Percentiles rank a stretch among this genome's conserved stretches.
These are phyloP conservation scores for Apeira syringaria DNA, from an alignment of 2,888 invertebrate genomes.

Conservation along the genomic window DNA sequence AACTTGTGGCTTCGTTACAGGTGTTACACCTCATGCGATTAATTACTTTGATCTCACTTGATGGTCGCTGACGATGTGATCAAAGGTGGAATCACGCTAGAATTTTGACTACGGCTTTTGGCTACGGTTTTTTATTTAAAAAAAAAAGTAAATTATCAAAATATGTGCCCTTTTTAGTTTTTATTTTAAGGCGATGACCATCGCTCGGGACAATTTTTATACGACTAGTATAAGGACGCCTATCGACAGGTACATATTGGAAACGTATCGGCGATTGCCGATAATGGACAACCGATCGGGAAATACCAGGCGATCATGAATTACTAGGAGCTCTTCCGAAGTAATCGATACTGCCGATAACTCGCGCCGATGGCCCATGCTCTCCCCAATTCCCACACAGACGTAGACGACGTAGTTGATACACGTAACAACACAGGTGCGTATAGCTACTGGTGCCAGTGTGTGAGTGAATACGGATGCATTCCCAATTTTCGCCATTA, in stretches of 20 bases:
- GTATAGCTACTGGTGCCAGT: conserved; percentile 23
- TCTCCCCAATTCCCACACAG: conserved; percentile 45
- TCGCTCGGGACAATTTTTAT: too few species aligned
- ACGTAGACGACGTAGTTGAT: conserved; percentile 5
- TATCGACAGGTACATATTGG: conserved; percentile 50
- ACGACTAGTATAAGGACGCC: too few species aligned
- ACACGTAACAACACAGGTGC: background rate
- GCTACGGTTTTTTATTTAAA: too few species aligned
- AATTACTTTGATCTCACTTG: too few species aligned
- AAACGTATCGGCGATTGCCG: conserved; percentile 65
- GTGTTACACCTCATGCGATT: too few species aligned
- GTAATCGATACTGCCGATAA: conserved; percentile 62
- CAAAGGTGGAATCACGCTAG: too few species aligned
- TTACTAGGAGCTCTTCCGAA: conserved; percentile 61
- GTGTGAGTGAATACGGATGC: conserved; percentile 29
- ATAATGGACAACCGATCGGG: conserved; percentile 77
- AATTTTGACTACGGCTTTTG: too few species aligned
- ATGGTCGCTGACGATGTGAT: too few species aligned
- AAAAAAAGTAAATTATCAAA: too few species aligned
- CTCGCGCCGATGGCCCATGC: conserved; percentile 45
- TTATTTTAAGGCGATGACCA: too few species aligned
- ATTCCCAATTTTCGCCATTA: background rate
- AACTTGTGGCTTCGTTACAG: too few species aligned
- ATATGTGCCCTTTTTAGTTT: too few species aligned
- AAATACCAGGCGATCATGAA: conserved; percentile 65